Evolutionary conservation across 2,888 invertebrate genomes (phyloP).

Genomic region (Muscina levida): DNA sequence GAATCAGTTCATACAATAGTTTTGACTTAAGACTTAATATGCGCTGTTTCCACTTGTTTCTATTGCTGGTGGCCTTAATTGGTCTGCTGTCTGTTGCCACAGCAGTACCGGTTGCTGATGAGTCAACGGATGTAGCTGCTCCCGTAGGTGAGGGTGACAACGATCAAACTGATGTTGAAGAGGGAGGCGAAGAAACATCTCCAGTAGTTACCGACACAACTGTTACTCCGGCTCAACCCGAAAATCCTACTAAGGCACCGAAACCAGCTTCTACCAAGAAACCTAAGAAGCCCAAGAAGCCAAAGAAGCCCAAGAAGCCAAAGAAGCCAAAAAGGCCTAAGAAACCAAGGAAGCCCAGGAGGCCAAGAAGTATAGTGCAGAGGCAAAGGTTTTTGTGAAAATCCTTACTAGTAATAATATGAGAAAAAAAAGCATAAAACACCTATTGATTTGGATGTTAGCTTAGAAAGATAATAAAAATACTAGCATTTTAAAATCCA

Average conservation of each 20-base stretch:
- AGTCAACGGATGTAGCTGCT: background rate
- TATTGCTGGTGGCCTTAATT: slow-evolving; percentile 1
- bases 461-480: no score
- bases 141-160: background rate
- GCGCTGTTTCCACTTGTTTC: slow-evolving; percentile 28
- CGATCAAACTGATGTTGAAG: background rate
- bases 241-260: slow-evolving; percentile 1
- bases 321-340: no score
- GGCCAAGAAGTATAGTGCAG: no score
- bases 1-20: background rate
- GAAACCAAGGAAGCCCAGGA: no score
- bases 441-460: no score
- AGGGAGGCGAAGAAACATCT: background rate
- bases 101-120: background rate
- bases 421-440: no score
- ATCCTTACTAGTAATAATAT: no score
- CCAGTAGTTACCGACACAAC: background rate
- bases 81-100: background rate
- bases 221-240: slow-evolving; percentile 3
- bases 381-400: slow-evolving; percentile 28
- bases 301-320: no score
- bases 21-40: slow-evolving; percentile 14
- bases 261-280: slow-evolving; percentile 12
- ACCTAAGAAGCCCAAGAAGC: no score
- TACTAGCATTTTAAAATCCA: no score